Percentiles rank a stretch among this genome's conserved stretches.
phyloP scores from a whole-genome alignment of 2,797 vertebrate genomes.

The Chloroceryle inda region DNA sequence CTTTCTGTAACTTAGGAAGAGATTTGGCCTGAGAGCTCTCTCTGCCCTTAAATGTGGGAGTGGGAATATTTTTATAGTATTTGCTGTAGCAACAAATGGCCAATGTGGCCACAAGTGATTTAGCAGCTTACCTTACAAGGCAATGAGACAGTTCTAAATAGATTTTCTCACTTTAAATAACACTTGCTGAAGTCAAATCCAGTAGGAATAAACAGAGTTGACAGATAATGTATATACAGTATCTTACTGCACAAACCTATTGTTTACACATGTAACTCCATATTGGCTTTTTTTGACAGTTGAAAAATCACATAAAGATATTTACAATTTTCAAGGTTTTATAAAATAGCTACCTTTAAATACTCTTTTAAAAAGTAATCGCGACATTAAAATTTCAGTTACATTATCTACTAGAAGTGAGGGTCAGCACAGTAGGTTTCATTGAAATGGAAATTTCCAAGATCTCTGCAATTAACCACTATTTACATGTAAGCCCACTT shows the following conservation, averaged over 20 bases:
- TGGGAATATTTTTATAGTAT: neutral
- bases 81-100: neutral
- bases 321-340: neutral
- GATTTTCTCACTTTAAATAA: constrained; percentile 51
- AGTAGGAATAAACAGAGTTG: constrained; percentile 39
- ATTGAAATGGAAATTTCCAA: neutral
- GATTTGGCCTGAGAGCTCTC: neutral
- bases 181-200: constrained; percentile 44
- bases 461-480: neutral
- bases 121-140: neutral
- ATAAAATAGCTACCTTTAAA: neutral
- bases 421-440: neutral
- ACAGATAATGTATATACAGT: neutral
- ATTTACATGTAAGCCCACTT: neutral
- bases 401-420: neutral
- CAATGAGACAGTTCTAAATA: constrained; percentile 37
- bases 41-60: neutral
- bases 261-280: constrained; percentile 1
- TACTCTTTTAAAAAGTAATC: neutral
- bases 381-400: neutral
- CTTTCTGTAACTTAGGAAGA: neutral
- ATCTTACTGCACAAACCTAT: neutral
- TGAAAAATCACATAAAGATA: constrained; percentile 2
- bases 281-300: neutral
- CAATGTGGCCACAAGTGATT: neutral